Base-by-base conservation (phyloP, 2,797 vertebrate genomes). In the Ctenopoma kingsleyae region DNA sequence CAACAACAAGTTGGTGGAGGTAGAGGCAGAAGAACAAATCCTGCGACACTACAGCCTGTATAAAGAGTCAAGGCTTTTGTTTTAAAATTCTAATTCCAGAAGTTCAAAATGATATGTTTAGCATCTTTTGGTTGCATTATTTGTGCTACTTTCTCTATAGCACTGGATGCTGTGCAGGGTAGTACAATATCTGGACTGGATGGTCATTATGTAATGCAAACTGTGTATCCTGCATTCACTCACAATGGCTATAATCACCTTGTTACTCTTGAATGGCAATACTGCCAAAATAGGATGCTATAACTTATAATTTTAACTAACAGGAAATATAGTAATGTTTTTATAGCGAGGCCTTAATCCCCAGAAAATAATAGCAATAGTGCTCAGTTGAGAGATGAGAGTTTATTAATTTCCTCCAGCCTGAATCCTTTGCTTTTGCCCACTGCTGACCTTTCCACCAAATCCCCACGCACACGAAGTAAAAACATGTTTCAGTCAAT, bases 401-500 rank as follows among this genome's bases (percentile, higher is more conserved):
- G 8, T 46, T 30, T 1, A 4, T 49, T 9, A 36, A 10, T 49
- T 57, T 32, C n/a, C 17, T 53, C 6, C 6, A 13, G 51, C 3
- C 12, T 3, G 16, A 8, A 23, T 20, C 17, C 5, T 27, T 60
- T 15, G 11, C 3, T 41, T 47, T 32, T 44, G 13, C 48, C 13
- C 15, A 0, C 27, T 47, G 32, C 16, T 2, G 7, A 25, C 32
- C 20, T 60, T 53, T 59, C 22, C 6, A 8, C 23, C 17, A 50
- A 41, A n/a, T 9, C 41, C 19, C 27, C 43, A 32, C 6, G 1
- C 9, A 1, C 17, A 48, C 13, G 2, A 50, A 12, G n/a, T 46
- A 53, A 67, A 80, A 50, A 41, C 30, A 19, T 1, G 22, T 1
- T 51, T 62, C 44, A 52, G 32, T 84, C 27, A 55, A 62, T 41